These are phyloP conservation scores for Molorchus minor DNA, from an alignment of 2,888 invertebrate species.

Conservation along the genomic window DNA sequence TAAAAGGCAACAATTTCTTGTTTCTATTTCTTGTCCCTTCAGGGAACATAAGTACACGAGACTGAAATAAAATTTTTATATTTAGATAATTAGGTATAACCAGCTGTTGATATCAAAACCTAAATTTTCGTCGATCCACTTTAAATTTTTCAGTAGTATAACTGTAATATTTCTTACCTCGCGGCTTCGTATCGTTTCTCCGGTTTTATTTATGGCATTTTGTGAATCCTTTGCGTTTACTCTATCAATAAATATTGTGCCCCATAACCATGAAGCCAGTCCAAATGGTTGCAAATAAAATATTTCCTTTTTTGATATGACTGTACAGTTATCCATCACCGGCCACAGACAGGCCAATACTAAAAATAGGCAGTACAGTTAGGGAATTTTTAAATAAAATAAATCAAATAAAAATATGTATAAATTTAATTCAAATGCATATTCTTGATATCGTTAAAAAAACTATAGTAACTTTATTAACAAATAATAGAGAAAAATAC, in stretches of 20 bases:
- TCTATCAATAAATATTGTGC: conserved; percentile 88
- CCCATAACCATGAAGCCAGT: conserved; percentile 86
- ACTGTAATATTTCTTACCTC: conserved; percentile 68
- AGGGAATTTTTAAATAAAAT: no score
- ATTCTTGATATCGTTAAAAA: no score
- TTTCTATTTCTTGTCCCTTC: conserved; percentile 90
- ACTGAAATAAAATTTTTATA: conserved; percentile 67
- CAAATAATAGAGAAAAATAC: no score
- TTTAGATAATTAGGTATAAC: no score
- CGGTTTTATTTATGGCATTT: conserved; percentile 76
- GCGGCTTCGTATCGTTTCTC: conserved; percentile 71
- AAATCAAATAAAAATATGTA: no score
- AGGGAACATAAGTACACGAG: conserved; percentile 87
- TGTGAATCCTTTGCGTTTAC: conserved; percentile 76
- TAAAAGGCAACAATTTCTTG: conserved; percentile 84
- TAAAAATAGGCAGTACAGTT: conserved; percentile 54
- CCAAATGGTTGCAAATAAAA: conserved; percentile 87
- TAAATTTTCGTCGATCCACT: no score
- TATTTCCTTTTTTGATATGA: conserved; percentile 85
- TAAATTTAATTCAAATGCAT: no score
- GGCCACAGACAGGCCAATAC: conserved; percentile 85
- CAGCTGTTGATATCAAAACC: no score
- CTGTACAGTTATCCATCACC: conserved; percentile 79
- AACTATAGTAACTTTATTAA: no score
- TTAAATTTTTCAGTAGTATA: no score